phyloP scores from a whole-genome alignment of 2,113 vertebrate genomes.

The Rhinolophus ferrumequinum region DNA sequence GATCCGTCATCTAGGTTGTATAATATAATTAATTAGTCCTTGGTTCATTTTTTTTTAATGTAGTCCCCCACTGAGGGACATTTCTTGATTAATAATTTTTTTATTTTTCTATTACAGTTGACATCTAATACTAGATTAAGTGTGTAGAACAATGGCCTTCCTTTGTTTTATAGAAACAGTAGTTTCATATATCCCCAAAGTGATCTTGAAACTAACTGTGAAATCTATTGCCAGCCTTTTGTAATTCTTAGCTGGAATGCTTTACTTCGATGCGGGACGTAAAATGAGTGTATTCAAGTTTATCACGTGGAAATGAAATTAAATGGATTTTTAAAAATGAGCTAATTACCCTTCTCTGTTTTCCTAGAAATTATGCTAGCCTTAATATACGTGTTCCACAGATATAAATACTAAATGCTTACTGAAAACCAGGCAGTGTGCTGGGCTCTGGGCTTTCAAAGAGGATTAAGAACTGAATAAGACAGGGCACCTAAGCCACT shows the following conservation, averaged over 20 bases:
- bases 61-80: no score
- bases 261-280: background rate
- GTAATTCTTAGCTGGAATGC: constrained; percentile 6
- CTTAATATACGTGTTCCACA: background rate
- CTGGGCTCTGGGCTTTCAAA: background rate
- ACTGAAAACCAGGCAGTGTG: constrained; percentile 4
- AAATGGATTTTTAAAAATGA: background rate
- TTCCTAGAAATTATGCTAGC: constrained; percentile 8
- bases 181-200: background rate
- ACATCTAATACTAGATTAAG: background rate
- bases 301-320: constrained; percentile 30
- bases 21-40: background rate
- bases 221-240: background rate
- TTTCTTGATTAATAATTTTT: no score
- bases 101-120: no score
- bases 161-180: background rate
- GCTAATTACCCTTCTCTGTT: background rate
- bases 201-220: constrained; percentile 23
- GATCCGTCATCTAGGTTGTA: background rate
- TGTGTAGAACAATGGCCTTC: constrained; percentile 1
- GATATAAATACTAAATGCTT: constrained; percentile 1
- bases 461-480: constrained; percentile 41
- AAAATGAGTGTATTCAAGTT: background rate
- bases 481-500: background rate
- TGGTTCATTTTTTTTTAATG: constrained; percentile 21